Conservation (phyloP, 2,888 invertebrate genomes). For the Drosophila paranaensis region DNA sequence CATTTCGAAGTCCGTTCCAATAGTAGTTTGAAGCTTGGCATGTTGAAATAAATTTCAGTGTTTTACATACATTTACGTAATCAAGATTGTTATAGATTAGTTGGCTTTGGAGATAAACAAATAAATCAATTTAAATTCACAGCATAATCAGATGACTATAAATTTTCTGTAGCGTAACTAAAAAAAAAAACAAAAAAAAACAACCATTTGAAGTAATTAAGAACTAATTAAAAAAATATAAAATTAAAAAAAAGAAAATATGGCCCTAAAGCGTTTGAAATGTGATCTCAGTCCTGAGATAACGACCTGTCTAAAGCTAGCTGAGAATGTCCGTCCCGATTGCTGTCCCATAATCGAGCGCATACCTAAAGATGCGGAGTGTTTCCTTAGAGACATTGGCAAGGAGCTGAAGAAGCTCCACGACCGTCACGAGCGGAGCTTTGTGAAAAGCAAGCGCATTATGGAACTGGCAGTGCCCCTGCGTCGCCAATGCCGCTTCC, state of each 20-base stretch:
- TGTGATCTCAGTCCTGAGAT: slow-evolving; percentile 63
- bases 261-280: slow-evolving; percentile 50
- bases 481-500: slow-evolving; percentile 36
- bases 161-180: slow-evolving; percentile 30
- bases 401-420: slow-evolving; percentile 57
- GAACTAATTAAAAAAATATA: background rate
- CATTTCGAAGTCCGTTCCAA: background rate
- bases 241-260: slow-evolving; percentile 15
- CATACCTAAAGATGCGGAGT: slow-evolving; percentile 61
- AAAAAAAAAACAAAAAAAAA: slow-evolving; percentile 26
- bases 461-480: slow-evolving; percentile 64
- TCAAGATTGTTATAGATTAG: slow-evolving; percentile 13
- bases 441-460: slow-evolving; percentile 64
- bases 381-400: slow-evolving; percentile 62
- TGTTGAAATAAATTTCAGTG: background rate
- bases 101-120: slow-evolving; percentile 15
- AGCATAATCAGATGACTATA: slow-evolving; percentile 28
- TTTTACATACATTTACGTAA: background rate
- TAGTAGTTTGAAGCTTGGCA: background rate
- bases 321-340: slow-evolving; percentile 56
- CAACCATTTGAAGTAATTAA: slow-evolving; percentile 1
- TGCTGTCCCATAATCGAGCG: slow-evolving; percentile 65
- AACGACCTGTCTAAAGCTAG: slow-evolving; percentile 47
- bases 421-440: slow-evolving; percentile 55
- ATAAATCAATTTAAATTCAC: slow-evolving; percentile 4